These are phyloP conservation scores for Matsumyia berberina DNA, from an alignment of 2,888 invertebrate species.

Conservation along the genomic window DNA sequence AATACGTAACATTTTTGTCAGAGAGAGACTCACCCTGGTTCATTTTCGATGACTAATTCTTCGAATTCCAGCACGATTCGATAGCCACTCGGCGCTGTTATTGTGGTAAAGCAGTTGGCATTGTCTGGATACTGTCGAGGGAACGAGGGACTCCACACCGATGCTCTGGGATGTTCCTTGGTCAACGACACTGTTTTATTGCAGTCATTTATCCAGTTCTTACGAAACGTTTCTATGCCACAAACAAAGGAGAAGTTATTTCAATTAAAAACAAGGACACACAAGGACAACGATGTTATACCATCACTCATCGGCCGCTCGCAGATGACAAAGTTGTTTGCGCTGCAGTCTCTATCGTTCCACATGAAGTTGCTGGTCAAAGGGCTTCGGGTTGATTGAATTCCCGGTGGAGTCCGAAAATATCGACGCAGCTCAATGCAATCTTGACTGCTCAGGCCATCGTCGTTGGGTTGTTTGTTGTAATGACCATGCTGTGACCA, in stretches of 20 bases:
- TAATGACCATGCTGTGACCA: conserved; percentile 89
- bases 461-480: conserved; percentile 91
- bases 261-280: conserved; percentile 28
- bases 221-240: conserved; percentile 84
- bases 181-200: conserved; percentile 89
- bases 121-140: conserved; percentile 92
- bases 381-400: conserved; percentile 82
- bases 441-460: conserved; percentile 91
- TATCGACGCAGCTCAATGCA: conserved; percentile 91
- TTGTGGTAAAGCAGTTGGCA: conserved; percentile 89
- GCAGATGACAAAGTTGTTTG: conserved; percentile 90
- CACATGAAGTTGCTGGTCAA: conserved; percentile 89
- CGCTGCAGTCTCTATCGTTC: conserved; percentile 92
- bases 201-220: conserved; percentile 86
- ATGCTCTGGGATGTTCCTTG: conserved; percentile 87
- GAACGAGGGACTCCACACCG: conserved; percentile 92
- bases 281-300: conserved; percentile 79
- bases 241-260: conserved; percentile 45
- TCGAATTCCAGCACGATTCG: conserved; percentile 90
- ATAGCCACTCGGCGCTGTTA: conserved; percentile 89
- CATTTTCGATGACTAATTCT: conserved; percentile 90
- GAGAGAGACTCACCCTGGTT: conserved; percentile 87
- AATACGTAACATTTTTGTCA: conserved; percentile 15
- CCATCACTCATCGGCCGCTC: conserved; percentile 89
- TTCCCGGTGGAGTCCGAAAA: conserved; percentile 86